Evolutionary conservation across 2,888 invertebrate genomes (phyloP), one percentile per base, ranked within the genome.

Genomic region (Erebia palarica): DNA sequence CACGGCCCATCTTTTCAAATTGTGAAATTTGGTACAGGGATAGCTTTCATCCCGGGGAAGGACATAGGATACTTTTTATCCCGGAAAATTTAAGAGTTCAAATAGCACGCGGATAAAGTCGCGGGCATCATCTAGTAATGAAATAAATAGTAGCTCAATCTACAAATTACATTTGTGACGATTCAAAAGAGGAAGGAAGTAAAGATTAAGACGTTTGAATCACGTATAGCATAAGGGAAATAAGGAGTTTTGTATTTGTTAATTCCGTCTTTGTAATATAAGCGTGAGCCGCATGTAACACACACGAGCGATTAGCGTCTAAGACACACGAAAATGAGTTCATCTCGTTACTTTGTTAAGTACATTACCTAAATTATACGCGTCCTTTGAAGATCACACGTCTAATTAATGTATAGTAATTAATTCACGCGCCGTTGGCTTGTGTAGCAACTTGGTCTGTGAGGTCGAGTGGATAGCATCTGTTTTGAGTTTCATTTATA

Each of bases 371-470:
- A 75, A 75, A 75, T 78, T 74, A 74, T 73, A 71, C 73, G 72
- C 71, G 75, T 76, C 79, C 80, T 82, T 82, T 83, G 82, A 83
- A 79, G 80, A 78, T 81, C 77, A 80, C 76, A 78, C 80, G 76
- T 79, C 76, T 85, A 87, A 87, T 86, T 86, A 85, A 81, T 81
- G 80, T 79, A 78, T 77, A 80, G 82, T 82, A 84, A 85, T 85
- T 86, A 82, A 81, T 78, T 81, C 73, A 86, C 82, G 81, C 80
- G 75, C 78, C 77, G 82, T 73, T 79, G 82, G 78, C 75, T 83
- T 76, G 78, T 79, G 78, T 75, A 78, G 79, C 78, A 80, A 77
- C 78, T 79, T 74, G 74, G 75, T 79, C 73, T 80, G 83, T 82
- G 84, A 82, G 81, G 81, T 84, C 83, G 77, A 80, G 81, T 83